A percentile compares a stretch with the other conserved stretches of the same genome.
These are phyloP conservation scores for Protophormia terraenovae DNA, from an alignment of 2,888 invertebrate genomes.

Conservation along the genomic window DNA sequence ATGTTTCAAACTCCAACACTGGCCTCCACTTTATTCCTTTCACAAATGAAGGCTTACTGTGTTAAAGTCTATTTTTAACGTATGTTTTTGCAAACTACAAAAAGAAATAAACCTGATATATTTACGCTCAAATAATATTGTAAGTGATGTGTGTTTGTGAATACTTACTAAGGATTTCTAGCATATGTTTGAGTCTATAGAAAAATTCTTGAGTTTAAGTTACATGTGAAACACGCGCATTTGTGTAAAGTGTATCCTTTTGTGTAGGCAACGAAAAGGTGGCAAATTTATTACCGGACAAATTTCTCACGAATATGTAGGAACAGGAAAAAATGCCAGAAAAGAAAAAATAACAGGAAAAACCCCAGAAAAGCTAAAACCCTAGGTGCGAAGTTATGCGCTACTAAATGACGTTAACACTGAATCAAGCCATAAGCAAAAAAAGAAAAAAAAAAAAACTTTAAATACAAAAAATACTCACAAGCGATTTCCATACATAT, in stretches of 20 bases:
- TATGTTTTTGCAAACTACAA: not conserved
- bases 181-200: constrained; percentile 59
- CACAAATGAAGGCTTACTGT: constrained; percentile 24
- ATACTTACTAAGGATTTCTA: not conserved
- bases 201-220: constrained; percentile 46
- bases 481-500: not conserved
- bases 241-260: constrained; percentile 78
- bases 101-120: not conserved
- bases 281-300: constrained; percentile 79
- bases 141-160: constrained; percentile 1
- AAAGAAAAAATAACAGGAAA: constrained; percentile 55
- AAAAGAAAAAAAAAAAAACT: too few relatives aligned
- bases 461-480: constrained; percentile 6
- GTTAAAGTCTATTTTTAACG: constrained; percentile 37
- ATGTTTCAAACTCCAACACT: too few relatives aligned
- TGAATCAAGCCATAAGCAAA: constrained; percentile 23
- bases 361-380: constrained; percentile 30
- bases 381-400: constrained; percentile 63
- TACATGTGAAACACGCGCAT: constrained; percentile 68
- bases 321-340: not conserved
- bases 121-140: constrained; percentile 6
- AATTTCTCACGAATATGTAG: constrained; percentile 71
- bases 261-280: constrained; percentile 74
- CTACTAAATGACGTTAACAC: constrained; percentile 52
- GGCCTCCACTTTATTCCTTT: constrained; percentile 48